Percentiles rank a stretch among this genome's conserved stretches.
These are phyloP conservation scores for Entelurus aequoreus DNA, from an alignment of 2,113 vertebrate species.

Conservation along the genomic window DNA sequence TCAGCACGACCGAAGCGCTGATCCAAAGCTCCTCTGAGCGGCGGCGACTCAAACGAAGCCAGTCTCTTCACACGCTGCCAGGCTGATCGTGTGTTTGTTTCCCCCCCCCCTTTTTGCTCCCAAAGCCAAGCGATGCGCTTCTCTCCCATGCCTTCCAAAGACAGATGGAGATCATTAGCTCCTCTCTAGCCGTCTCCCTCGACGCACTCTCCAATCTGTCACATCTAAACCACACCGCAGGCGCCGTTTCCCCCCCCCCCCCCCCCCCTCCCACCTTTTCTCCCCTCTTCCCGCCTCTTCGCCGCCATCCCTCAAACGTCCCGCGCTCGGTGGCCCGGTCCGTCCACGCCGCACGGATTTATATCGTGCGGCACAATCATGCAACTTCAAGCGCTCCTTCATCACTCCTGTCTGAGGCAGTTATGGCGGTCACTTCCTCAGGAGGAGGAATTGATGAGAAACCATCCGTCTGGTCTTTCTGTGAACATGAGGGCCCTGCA, in stretches of 20 bases:
- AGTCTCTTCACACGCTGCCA: constrained; percentile 37
- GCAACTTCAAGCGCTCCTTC: constrained; percentile 65
- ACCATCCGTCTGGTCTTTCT: constrained; percentile 42
- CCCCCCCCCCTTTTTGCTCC: constrained; percentile 29
- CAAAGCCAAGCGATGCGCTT: constrained; percentile 49
- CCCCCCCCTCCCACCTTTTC: constrained; percentile 32
- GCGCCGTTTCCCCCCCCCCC: constrained; percentile 34
- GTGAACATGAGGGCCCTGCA: constrained; percentile 28
- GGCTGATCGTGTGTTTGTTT: constrained; percentile 51
- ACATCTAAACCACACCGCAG: constrained; percentile 33
- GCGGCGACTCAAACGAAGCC: constrained; percentile 41
- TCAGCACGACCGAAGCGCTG: constrained; percentile 30
- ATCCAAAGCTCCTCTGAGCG: constrained; percentile 29
- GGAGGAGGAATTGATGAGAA: constrained; percentile 61
- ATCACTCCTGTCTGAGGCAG: constrained; percentile 65
- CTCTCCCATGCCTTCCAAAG: constrained; percentile 43
- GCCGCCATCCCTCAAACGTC: constrained; percentile 9
- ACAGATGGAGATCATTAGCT: constrained; percentile 66
- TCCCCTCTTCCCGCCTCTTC: constrained; percentile 15
- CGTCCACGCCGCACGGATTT: constrained; percentile 49
- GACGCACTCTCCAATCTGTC: constrained; percentile 27
- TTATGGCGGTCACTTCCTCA: constrained; percentile 61
- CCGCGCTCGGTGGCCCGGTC: constrained; percentile 33
- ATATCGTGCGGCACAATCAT: constrained; percentile 52
- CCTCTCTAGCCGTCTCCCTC: constrained; percentile 13